Base-by-base conservation (phyloP, 1,140 invertebrate genomes). In the Leptopilina boulardi region DNA sequence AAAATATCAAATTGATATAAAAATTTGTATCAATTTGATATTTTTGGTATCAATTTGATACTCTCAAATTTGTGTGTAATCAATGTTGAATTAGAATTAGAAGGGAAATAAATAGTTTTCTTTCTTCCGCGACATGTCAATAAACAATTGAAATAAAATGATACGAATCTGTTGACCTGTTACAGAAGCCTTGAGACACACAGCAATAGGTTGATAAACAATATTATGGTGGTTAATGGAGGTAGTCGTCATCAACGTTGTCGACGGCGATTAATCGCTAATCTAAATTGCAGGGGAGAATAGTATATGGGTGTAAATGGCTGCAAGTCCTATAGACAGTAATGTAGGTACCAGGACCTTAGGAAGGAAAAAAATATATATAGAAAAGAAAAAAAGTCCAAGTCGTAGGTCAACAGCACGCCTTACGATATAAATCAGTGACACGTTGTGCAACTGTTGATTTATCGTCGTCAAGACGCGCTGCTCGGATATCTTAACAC, bases 261-360 rank as follows among this genome's bases (percentile, higher is more conserved):
- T 82, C 76, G 78, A 23, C 76, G 76, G 72, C 74, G 78, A 82
- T 82, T 80, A 82, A 80, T 82, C 81, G 80, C 75, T 75, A 78
- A 82, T 82, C 78, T 82, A 80, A 82, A 82, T 82, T 82, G 78
- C 78, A 70, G 70, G 76, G 74, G 81, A 82, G 79, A 66, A 23
- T 66, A 8, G 19, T 13, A 18, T 18, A 18, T 4, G 10, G 23
- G 11, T 23, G 19, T 21, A 13, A 13, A 38, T 38, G 23, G 11
- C 23, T 30, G 30, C 9, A 66, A 15, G 59, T 34, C 23, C n/a
- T n/a, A n/a, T 66, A 30, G 30, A 23, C 59, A 30, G 1, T 8
- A 30, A 23, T 30, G 26, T 66, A 66, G 59, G 59, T 66, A 11
- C 26, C 26, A 66, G 56, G 56, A 23, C 56, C 56, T 59, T 21